phyloP scores from a whole-genome alignment of 2,888 invertebrate genomes.

The Lasius fuliginosus region DNA sequence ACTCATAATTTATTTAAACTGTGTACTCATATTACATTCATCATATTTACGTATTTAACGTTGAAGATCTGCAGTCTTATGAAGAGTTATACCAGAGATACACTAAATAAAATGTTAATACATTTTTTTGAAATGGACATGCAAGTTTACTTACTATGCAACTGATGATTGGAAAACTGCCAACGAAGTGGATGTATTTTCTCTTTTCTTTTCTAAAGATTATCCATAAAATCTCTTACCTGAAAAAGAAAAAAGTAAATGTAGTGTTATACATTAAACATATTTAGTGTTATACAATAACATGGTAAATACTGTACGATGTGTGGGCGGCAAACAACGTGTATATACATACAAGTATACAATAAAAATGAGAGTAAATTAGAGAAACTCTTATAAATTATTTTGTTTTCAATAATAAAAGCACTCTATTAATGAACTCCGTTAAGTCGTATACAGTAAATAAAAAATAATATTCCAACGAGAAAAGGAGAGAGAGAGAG shows the following conservation, averaged over 20 bases:
- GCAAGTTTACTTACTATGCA: conserved; percentile 34
- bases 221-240: conserved; percentile 28
- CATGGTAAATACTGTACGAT: not conserved
- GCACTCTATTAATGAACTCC: not conserved
- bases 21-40: not conserved
- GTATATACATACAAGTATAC: not conserved
- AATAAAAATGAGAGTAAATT: not conserved
- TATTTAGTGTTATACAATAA: not conserved
- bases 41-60: conserved; percentile 18
- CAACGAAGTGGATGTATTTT: not conserved
- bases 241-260: conserved; percentile 33
- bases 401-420: not conserved
- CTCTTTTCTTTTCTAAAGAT: not conserved
- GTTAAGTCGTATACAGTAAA: not conserved
- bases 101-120: not conserved
- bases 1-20: conserved; percentile 31
- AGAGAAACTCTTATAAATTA: not conserved
- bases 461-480: not conserved
- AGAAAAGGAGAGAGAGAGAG: too few species aligned
- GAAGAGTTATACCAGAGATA: not conserved
- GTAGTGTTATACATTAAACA: not conserved
- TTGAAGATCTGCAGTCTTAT: conserved; percentile 7
- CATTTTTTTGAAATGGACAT: not conserved
- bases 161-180: not conserved
- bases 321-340: not conserved